Percentiles rank a stretch among this genome's conserved stretches.
These are phyloP conservation scores for Steinernema khuongi DNA, from an alignment of 1,140 invertebrate genomes.

Conservation along the genomic window DNA sequence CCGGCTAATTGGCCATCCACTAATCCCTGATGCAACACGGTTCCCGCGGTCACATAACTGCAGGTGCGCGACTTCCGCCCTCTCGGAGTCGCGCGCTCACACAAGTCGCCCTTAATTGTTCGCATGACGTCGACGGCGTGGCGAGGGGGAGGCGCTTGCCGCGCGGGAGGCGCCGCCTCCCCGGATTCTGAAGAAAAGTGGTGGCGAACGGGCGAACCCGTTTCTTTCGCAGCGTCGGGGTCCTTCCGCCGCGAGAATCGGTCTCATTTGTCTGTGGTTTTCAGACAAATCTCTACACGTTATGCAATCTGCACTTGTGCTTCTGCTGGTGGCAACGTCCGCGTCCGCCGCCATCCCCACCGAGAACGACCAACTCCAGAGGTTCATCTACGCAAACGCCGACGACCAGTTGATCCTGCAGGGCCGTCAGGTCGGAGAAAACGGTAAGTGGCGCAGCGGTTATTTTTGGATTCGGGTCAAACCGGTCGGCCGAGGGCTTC, in stretches of 20 bases:
- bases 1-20: too few relatives aligned
- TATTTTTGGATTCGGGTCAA: too few relatives aligned
- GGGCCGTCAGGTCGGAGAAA: background rate
- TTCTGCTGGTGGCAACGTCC: background rate
- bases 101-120: background rate
- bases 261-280: background rate
- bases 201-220: background rate
- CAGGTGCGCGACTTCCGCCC: too few relatives aligned
- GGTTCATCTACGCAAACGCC: conserved; percentile 9
- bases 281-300: background rate
- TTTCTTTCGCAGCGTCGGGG: background rate
- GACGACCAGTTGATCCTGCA: background rate
- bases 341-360: background rate
- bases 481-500: too few relatives aligned
- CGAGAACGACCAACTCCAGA: background rate
- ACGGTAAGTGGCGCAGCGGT: too few relatives aligned
- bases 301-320: background rate
- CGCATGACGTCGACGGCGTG: background rate
- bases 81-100: too few relatives aligned
- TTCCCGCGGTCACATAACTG: too few relatives aligned
- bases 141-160: background rate
- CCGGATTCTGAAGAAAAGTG: background rate
- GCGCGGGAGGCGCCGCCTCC: background rate
- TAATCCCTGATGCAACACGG: too few relatives aligned
- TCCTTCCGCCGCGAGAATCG: background rate